Base-by-base conservation (phyloP, 2,888 invertebrate species). In the Agriopis leucophaearia region DNA sequence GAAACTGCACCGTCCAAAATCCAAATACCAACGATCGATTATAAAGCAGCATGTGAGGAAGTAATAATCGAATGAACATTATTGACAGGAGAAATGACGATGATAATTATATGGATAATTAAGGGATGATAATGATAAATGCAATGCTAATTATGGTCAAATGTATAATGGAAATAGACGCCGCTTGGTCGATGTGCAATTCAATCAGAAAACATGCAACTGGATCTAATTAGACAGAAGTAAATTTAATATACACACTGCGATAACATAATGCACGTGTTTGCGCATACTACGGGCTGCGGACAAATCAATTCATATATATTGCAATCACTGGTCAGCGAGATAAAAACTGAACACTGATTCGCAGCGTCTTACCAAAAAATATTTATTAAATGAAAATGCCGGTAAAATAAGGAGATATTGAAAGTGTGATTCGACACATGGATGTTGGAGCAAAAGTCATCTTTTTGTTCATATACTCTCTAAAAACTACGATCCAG, bases 11-110 rank as follows among this genome's bases (percentile, higher is more conserved):
- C 81, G 78, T 76, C 81, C 83, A 79, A 83, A 82, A 83, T 84
- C 86, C 87, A 84, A 82, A 76, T 66, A 61, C 70, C 77, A 79
- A 80, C 75, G 79, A 79, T 81, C 78, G 79, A 88, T 86, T 86
- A 86, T 78, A 89, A 91, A 90, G 93, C 93, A 93, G 93, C 93
- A 91, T 94, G 92, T 89, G 91, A 89, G 89, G 87, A 88, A 91
- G 88, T 88, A 82, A 90, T 78, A 90, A 87, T 81, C 84, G 83
- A 86, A 88, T 90, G 88, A 89, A 85, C 75, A 82, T 75, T 76
- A 71, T 73, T 66, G 71, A 57, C n/a, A 18, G 57, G 56, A 51
- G 47, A 42, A 69, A 69, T 60, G 63, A 64, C 42, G 54, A 66
- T 51, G 66, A 50, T 36, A 1, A 4, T 27, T 3, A 5, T 27